Conservation (phyloP, 2,888 invertebrate genomes). For the Halictus ligatus region DNA sequence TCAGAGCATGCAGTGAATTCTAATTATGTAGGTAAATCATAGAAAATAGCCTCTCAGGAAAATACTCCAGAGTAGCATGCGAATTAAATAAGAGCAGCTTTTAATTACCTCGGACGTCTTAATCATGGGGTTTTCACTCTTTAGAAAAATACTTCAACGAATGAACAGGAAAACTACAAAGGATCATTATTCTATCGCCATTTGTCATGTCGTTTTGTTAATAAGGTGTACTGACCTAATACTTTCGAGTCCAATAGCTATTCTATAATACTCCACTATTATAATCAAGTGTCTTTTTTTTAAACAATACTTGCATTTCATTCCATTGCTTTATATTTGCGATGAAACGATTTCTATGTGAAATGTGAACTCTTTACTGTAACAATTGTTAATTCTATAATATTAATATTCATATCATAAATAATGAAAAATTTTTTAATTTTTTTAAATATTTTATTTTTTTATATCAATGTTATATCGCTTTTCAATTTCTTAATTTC, state of each 20-base stretch:
- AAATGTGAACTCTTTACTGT: no score
- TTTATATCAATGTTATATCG: no score
- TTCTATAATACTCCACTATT: not conserved
- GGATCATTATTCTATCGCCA: not conserved
- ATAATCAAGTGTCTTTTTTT: not conserved
- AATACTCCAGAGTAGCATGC: conserved; percentile 19
- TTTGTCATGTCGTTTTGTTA: not conserved
- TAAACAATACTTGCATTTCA: not conserved
- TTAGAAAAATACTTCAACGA: not conserved
- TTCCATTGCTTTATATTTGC: not conserved
- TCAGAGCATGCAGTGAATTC: conserved; percentile 27
- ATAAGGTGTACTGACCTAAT: not conserved
- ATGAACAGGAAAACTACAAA: not conserved
- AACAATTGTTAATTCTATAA: no score
- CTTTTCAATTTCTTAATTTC: no score
- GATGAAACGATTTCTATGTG: no score
- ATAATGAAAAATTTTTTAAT: no score
- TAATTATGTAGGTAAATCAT: conserved; percentile 51
- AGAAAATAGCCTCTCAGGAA: not conserved
- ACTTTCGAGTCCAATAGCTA: not conserved
- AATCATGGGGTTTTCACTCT: not conserved
- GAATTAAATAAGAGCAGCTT: conserved; percentile 43
- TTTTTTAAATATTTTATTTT: no score
- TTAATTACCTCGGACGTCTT: conserved; percentile 24
- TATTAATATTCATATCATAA: no score